Percentiles rank a stretch among this genome's conserved stretches.
Evolutionary conservation across 2,797 vertebrate species (phyloP).

Genomic region (Melanotaenia pygmaea): DNA sequence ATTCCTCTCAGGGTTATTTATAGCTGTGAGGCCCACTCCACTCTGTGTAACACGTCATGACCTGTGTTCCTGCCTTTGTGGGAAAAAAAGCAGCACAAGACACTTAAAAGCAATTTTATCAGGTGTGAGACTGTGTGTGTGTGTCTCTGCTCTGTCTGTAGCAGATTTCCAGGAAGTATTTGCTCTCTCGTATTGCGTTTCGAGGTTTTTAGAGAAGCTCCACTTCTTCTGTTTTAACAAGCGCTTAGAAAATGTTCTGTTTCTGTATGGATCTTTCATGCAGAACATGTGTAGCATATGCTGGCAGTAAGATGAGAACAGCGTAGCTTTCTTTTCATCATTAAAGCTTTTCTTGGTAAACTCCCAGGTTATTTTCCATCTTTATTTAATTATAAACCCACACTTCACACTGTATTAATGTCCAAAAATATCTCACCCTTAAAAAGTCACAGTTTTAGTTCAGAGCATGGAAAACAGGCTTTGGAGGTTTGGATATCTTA

Average conservation of each 20-base stretch:
- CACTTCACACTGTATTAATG: background rate
- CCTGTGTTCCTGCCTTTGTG: conserved; percentile 57
- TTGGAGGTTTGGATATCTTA: too few species aligned
- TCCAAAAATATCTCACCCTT: background rate
- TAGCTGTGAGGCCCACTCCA: conserved; percentile 66
- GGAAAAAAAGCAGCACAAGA: conserved; percentile 16
- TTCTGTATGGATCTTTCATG: background rate
- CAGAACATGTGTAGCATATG: background rate
- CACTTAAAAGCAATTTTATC: conserved; percentile 44
- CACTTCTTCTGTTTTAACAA: background rate
- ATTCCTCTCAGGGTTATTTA: conserved; percentile 78
- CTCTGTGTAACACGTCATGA: conserved; percentile 63
- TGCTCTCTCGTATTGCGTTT: background rate
- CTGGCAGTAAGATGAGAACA: background rate
- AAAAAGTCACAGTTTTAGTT: background rate
- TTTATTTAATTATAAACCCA: background rate
- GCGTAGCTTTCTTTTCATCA: background rate
- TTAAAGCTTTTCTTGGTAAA: background rate
- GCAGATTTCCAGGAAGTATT: conserved; percentile 22
- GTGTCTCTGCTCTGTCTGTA: conserved; percentile 10
- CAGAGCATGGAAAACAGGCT: background rate
- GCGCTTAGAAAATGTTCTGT: background rate
- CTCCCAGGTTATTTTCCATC: background rate
- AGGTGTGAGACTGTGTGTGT: conserved; percentile 20
- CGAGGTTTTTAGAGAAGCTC: background rate